Percentiles rank a stretch among this genome's conserved stretches.
These are phyloP conservation scores for Amiota communis DNA, from an alignment of 2,888 invertebrate species.

Conservation along the genomic window DNA sequence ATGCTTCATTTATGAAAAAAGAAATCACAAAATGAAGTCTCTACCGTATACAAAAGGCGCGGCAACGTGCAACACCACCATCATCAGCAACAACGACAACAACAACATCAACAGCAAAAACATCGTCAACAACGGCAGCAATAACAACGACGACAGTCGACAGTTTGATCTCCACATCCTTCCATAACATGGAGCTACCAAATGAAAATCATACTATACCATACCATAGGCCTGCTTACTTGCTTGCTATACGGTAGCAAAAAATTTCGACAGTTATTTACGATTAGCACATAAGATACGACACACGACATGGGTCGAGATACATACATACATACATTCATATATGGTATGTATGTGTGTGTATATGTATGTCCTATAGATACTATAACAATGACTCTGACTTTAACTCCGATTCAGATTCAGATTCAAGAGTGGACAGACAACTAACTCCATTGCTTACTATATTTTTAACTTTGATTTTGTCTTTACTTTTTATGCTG, in stretches of 20 bases:
- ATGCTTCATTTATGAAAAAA: slow-evolving; percentile 42
- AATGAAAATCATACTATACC: slow-evolving; percentile 34
- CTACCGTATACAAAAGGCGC: slow-evolving; percentile 17
- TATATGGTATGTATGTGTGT: too few species aligned
- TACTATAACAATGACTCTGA: background rate
- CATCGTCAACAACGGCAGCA: slow-evolving; percentile 29
- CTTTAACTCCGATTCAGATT: background rate
- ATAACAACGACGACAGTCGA: slow-evolving; percentile 9
- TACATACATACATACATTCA: background rate
- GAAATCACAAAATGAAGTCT: slow-evolving; percentile 20
- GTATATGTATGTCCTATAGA: background rate
- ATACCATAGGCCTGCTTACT: slow-evolving; percentile 9
- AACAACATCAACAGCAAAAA: slow-evolving; percentile 25
- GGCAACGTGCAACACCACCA: slow-evolving; percentile 6
- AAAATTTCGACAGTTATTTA: slow-evolving; percentile 67
- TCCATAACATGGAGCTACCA: background rate
- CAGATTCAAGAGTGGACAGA: background rate
- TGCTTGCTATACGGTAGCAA: slow-evolving; percentile 57
- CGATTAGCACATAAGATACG: slow-evolving; percentile 66
- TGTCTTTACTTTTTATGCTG: slow-evolving; percentile 1
- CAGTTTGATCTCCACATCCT: background rate
- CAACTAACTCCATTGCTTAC: background rate
- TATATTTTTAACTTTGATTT: background rate
- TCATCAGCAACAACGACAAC: slow-evolving; percentile 40
- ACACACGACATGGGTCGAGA: slow-evolving; percentile 66